phyloP scores from a whole-genome alignment of 2,113 vertebrate species.

The Trichomycterus rosablanca region DNA sequence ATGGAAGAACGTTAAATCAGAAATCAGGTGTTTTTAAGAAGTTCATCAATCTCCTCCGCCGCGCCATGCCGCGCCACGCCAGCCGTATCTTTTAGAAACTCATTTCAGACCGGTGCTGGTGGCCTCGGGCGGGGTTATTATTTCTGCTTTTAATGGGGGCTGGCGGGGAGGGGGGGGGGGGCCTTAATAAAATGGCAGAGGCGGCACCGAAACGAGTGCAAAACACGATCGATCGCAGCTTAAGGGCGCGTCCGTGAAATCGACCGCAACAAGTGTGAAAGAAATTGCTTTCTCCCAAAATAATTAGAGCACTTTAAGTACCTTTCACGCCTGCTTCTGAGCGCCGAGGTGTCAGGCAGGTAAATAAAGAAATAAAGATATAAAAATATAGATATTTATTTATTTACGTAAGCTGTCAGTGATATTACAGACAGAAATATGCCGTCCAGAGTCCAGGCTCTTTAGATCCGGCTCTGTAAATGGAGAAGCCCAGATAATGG shows the following conservation, averaged over 20 bases:
- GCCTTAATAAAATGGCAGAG: neutral
- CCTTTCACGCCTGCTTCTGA: neutral
- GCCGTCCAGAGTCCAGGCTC: no score
- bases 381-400: no score
- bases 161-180: no score
- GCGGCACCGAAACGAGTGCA: neutral
- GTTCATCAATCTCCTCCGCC: neutral
- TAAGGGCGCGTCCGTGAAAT: conserved; percentile 11
- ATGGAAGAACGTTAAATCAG: conserved; percentile 1
- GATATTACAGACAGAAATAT: no score
- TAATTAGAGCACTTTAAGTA: conserved; percentile 16
- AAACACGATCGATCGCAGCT: conserved; percentile 5
- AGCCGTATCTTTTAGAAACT: conserved; percentile 4
- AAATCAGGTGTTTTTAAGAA: conserved; percentile 7
- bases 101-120: neutral
- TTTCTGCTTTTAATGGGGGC: conserved; percentile 24
- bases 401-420: no score
- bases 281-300: conserved; percentile 5
- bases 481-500: no score
- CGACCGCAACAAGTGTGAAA: neutral
- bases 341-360: neutral
- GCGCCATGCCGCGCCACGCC: neutral
- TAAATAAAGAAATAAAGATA: neutral
- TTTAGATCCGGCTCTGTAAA: no score
- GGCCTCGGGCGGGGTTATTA: neutral